Percentiles rank a stretch among this genome's conserved stretches.
These are phyloP conservation scores for Mythimna impura DNA, from an alignment of 2,888 invertebrate species.

Conservation along the genomic window DNA sequence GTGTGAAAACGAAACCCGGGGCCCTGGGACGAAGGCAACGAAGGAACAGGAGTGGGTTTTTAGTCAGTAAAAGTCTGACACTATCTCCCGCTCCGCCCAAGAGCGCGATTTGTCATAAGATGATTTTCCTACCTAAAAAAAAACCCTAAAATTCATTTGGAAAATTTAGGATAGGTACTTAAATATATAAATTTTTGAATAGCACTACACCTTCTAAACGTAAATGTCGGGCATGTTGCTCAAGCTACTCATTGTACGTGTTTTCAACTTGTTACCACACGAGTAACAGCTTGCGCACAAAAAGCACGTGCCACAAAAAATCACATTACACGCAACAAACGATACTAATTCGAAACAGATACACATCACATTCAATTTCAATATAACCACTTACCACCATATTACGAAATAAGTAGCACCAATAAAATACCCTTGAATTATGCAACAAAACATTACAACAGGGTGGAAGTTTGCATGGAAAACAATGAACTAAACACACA, in stretches of 20 bases:
- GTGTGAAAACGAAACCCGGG: no score
- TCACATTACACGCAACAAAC: conserved; percentile 50
- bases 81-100: no score
- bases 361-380: conserved; percentile 59
- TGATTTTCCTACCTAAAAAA: no score
- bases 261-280: conserved; percentile 50
- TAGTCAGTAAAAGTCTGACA: no score
- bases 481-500: conserved; percentile 75
- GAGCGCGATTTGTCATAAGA: no score
- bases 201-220: background rate
- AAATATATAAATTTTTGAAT: background rate
- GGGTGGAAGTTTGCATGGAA: conserved; percentile 69
- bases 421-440: conserved; percentile 70
- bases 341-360: conserved; percentile 56
- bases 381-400: conserved; percentile 56
- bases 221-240: conserved; percentile 24
- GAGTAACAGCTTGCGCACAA: conserved; percentile 41
- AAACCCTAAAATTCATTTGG: background rate
- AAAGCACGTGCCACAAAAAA: conserved; percentile 57
- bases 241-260: conserved; percentile 41
- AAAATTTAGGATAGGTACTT: background rate
- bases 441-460: conserved; percentile 73
- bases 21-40: no score
- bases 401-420: conserved; percentile 55
- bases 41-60: no score